Conservation (phyloP, 2,888 invertebrate genomes). For the Mechanitis mazaeus region DNA sequence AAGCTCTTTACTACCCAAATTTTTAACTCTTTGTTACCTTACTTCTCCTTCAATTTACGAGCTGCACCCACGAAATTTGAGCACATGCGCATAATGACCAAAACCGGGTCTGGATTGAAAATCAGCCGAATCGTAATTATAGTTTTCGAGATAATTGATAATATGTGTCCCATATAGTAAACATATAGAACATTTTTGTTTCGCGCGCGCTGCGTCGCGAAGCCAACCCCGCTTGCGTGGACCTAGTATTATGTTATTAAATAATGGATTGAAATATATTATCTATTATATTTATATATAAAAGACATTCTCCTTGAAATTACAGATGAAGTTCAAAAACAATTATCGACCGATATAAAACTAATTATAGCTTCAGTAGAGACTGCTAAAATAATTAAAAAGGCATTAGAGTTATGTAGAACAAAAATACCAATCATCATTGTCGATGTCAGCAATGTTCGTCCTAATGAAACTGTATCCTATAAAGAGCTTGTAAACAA, state of each 20-base stretch:
- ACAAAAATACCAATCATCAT: slow-evolving; percentile 72
- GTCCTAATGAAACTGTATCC: slow-evolving; percentile 75
- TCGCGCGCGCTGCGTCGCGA: too few species aligned
- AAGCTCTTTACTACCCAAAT: too few species aligned
- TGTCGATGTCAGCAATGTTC: slow-evolving; percentile 34
- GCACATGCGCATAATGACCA: too few species aligned
- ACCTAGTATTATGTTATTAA: neutral
- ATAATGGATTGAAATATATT: neutral
- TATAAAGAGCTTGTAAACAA: slow-evolving; percentile 76
- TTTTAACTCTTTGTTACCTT: too few species aligned
- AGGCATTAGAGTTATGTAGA: slow-evolving; percentile 63
- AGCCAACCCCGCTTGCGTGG: too few species aligned
- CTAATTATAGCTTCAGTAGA: slow-evolving; percentile 72
- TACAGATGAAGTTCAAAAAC: slow-evolving; percentile 79
- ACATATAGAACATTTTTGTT: too few species aligned
- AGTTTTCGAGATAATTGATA: too few species aligned
- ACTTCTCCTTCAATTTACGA: too few species aligned
- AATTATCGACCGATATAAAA: slow-evolving; percentile 76
- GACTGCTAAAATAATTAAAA: slow-evolving; percentile 58
- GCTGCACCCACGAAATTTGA: too few species aligned
- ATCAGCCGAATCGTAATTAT: too few species aligned
- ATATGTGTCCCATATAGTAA: too few species aligned
- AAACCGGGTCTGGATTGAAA: too few species aligned
- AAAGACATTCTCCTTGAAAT: neutral
- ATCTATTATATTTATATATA: neutral